Percentiles rank a stretch among this genome's conserved stretches.
Evolutionary conservation across 2,888 invertebrate genomes (phyloP).

Genomic region (Patella depressa): DNA sequence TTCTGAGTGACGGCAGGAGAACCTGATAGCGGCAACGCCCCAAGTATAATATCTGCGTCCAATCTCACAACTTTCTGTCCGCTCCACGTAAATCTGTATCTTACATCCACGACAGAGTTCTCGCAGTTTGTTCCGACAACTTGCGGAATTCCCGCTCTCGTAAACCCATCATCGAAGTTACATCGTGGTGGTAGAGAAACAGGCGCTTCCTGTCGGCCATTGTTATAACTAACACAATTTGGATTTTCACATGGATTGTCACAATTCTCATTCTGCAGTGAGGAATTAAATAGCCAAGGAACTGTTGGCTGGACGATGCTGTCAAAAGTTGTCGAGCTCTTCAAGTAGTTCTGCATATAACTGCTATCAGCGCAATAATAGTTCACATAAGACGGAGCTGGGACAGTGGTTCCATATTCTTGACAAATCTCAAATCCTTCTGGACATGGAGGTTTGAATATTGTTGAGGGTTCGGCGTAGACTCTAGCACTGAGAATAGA

Average conservation of each 20-base stretch:
- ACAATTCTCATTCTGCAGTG: not conserved
- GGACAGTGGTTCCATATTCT: not conserved
- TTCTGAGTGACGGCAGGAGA: slow-evolving; percentile 51
- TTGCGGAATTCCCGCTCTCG: slow-evolving; percentile 43
- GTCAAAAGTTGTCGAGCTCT: not conserved
- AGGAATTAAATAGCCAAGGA: not conserved
- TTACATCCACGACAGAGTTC: slow-evolving; percentile 62
- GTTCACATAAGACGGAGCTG: slow-evolving; percentile 17
- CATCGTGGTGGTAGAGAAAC: slow-evolving; percentile 43
- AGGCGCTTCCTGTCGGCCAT: not conserved
- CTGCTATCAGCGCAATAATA: slow-evolving; percentile 19
- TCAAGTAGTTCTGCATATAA: not conserved
- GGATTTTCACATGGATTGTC: slow-evolving; percentile 6
- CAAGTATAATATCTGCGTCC: slow-evolving; percentile 56
- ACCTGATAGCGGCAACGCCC: slow-evolving; percentile 19
- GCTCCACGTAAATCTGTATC: slow-evolving; percentile 61
- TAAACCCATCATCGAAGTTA: slow-evolving; percentile 50
- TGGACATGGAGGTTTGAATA: slow-evolving; percentile 41
- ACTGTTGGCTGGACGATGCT: not conserved
- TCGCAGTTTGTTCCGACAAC: slow-evolving; percentile 41
- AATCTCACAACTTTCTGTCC: slow-evolving; percentile 50
- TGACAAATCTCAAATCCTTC: slow-evolving; percentile 30
- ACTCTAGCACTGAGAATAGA: slow-evolving; percentile 55
- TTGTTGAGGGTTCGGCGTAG: slow-evolving; percentile 49
- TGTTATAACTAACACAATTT: slow-evolving; percentile 32